Evolutionary conservation across 2,113 vertebrate species (phyloP).

Genomic region (Philantomba maxwellii): DNA sequence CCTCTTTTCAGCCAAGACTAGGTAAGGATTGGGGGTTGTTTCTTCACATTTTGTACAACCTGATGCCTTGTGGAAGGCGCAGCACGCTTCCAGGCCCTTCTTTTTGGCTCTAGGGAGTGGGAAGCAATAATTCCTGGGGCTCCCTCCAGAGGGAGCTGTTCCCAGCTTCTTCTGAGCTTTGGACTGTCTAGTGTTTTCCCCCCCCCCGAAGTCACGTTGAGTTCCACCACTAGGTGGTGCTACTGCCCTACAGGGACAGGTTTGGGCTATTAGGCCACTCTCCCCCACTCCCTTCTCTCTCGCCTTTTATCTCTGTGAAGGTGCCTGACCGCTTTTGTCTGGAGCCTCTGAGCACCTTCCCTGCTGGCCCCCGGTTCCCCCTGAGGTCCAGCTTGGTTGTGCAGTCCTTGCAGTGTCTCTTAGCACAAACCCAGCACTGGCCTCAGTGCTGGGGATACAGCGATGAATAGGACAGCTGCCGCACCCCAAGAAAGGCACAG

Average conservation of each 20-base stretch:
- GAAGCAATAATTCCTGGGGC: background rate
- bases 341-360: background rate
- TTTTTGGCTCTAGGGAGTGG: background rate
- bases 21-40: background rate
- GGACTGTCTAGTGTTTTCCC: background rate
- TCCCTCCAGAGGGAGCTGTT: background rate
- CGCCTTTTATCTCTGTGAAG: background rate
- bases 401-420: background rate
- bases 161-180: background rate
- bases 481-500: background rate
- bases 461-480: background rate
- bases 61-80: background rate
- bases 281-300: background rate
- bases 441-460: background rate
- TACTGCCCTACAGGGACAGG: background rate
- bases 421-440: background rate
- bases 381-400: background rate
- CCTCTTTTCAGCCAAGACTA: background rate
- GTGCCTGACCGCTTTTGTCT: background rate
- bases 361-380: background rate
- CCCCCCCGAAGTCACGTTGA: background rate
- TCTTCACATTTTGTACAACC: background rate
- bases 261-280: background rate
- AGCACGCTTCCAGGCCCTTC: background rate
- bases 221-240: constrained; percentile 43